These are phyloP conservation scores for Schizaphis graminum DNA, from an alignment of 2,888 invertebrate genomes.

Conservation along the genomic window DNA sequence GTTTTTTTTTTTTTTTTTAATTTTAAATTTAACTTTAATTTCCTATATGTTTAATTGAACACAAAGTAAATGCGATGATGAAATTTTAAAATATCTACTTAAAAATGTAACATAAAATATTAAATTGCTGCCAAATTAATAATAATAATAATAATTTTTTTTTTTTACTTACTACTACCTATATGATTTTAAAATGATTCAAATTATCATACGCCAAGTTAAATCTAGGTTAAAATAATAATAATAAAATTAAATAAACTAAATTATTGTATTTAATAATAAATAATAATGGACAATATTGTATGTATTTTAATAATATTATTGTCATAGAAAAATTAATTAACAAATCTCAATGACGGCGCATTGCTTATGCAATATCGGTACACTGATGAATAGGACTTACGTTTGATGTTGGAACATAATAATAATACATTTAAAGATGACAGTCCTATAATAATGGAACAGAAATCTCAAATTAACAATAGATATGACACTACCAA, in stretches of 20 bases:
- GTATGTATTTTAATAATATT: background rate
- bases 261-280: background rate
- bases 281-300: background rate
- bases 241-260: background rate
- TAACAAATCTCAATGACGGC: background rate
- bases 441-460: background rate
- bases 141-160: too few species aligned
- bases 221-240: background rate
- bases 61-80: background rate
- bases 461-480: background rate
- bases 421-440: background rate
- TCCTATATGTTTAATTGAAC: background rate
- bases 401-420: background rate
- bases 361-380: constrained; percentile 1
- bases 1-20: background rate
- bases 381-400: background rate
- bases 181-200: background rate
- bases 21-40: too few species aligned
- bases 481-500: background rate
- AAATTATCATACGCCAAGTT: background rate
- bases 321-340: background rate
- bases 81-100: background rate
- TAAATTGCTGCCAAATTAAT: background rate
- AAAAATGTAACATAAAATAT: background rate
- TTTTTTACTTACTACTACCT: too few species aligned